phyloP scores from a whole-genome alignment of 2,113 vertebrate genomes.

The Tricholaema leucomelas region DNA sequence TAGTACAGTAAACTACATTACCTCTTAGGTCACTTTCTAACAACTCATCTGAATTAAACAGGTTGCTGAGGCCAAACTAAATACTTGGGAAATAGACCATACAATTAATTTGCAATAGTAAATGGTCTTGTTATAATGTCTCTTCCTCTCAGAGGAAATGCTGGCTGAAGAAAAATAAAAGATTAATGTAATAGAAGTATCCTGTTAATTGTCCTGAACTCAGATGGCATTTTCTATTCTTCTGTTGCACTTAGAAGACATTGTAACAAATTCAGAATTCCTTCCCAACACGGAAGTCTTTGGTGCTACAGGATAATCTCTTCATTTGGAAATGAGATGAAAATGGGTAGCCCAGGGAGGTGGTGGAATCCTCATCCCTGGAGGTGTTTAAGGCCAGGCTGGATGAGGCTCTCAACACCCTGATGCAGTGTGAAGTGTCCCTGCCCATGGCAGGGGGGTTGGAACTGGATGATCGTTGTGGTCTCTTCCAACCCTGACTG shows the following conservation, averaged over 20 bases:
- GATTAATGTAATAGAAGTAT: conserved; percentile 47
- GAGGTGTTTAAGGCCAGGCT: no score
- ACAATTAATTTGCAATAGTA: conserved; percentile 39
- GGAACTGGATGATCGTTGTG: no score
- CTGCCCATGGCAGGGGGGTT: no score
- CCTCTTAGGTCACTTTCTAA: conserved; percentile 27
- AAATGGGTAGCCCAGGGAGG: background rate
- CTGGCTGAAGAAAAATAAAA: conserved; percentile 35
- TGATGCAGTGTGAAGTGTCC: no score
- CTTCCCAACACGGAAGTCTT: background rate
- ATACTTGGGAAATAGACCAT: conserved; percentile 49
- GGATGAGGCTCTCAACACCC: no score
- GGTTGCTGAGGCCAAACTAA: conserved; percentile 38
- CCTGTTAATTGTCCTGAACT: conserved; percentile 25
- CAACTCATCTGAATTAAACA: conserved; percentile 15
- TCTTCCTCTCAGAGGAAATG: conserved; percentile 39
- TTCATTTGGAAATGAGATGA: background rate
- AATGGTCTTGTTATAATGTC: conserved; percentile 37
- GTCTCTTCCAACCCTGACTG: no score
- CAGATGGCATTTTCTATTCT: conserved; percentile 7
- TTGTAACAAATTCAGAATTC: conserved; percentile 32
- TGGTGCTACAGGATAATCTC: background rate
- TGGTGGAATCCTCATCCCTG: no score
- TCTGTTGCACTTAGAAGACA: background rate
- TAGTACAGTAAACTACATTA: no score